These are phyloP conservation scores for Helleia helle DNA, from an alignment of 2,888 invertebrate genomes.

Conservation along the genomic window DNA sequence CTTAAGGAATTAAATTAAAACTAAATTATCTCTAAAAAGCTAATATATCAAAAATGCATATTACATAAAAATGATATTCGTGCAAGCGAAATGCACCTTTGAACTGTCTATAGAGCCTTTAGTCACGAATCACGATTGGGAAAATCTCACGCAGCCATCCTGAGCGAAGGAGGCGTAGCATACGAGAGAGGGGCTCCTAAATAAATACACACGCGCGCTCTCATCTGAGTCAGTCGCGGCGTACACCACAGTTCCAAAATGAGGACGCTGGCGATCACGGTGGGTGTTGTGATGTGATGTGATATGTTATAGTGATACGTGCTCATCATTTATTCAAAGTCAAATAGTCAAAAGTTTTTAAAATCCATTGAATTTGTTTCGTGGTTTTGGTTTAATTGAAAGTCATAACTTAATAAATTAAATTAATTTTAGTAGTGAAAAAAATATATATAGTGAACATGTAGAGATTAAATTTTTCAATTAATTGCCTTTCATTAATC, in stretches of 20 bases:
- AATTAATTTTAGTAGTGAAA: too few species aligned
- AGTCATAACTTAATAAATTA: too few species aligned
- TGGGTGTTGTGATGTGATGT: constrained; percentile 41
- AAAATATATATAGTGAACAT: too few species aligned
- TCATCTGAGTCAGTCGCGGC: constrained; percentile 42
- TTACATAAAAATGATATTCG: too few species aligned
- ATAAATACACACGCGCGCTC: constrained; percentile 42
- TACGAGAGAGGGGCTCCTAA: constrained; percentile 44
- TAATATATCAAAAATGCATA: too few species aligned
- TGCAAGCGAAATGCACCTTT: constrained; percentile 17
- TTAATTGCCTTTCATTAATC: too few species aligned
- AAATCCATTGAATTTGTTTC: too few species aligned
- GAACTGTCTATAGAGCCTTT: constrained; percentile 20
- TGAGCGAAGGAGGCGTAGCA: constrained; percentile 21
- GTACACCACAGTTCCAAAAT: constrained; percentile 44
- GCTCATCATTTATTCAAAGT: background rate
- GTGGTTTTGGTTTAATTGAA: too few species aligned
- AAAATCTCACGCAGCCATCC: constrained; percentile 24
- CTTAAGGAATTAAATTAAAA: too few species aligned
- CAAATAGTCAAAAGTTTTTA: background rate
- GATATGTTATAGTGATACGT: constrained; percentile 10
- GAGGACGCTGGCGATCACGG: constrained; percentile 58
- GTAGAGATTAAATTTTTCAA: too few species aligned
- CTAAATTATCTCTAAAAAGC: too few species aligned
- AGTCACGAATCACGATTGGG: constrained; percentile 25